Conservation (phyloP, 2,888 invertebrate species). For the Celastrina argiolus region DNA sequence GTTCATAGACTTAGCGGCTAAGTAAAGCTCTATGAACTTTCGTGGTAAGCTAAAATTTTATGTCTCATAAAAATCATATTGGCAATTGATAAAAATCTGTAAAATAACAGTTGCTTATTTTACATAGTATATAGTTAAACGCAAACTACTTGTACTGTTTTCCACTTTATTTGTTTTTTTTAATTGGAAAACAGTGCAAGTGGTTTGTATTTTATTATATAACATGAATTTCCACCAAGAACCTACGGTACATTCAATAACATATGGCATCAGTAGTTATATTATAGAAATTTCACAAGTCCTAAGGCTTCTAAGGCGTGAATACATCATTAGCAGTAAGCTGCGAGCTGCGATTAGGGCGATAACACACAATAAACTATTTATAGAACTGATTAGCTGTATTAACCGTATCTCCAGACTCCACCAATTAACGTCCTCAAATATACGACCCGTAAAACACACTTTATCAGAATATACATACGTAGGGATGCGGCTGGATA, state of each 20-base stretch:
- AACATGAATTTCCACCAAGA: too few relatives aligned
- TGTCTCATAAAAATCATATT: too few relatives aligned
- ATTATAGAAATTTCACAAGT: background rate
- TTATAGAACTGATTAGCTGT: slow-evolving; percentile 36
- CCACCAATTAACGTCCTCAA: slow-evolving; percentile 54
- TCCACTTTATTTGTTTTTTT: too few relatives aligned
- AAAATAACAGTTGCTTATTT: too few relatives aligned
- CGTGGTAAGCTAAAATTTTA: too few relatives aligned
- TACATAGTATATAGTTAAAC: too few relatives aligned
- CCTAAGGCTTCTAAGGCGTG: background rate
- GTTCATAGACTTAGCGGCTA: too few relatives aligned
- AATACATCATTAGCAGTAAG: slow-evolving; percentile 15
- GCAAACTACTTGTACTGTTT: too few relatives aligned
- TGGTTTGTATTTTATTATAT: too few relatives aligned
- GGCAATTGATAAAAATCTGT: too few relatives aligned
- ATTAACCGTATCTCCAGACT: slow-evolving; percentile 41
- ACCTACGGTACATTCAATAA: background rate
- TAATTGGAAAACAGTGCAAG: too few relatives aligned
- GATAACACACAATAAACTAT: slow-evolving; percentile 38
- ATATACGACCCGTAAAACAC: slow-evolving; percentile 62
- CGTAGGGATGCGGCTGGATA: background rate
- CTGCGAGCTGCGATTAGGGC: slow-evolving; percentile 28
- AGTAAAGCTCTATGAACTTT: too few relatives aligned
- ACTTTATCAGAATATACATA: slow-evolving; percentile 51
- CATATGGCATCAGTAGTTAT: background rate